A percentile compares a stretch with the other conserved stretches of the same genome.
Evolutionary conservation across 2,113 vertebrate genomes (phyloP).

Genomic region (Dermatemys mawii): DNA sequence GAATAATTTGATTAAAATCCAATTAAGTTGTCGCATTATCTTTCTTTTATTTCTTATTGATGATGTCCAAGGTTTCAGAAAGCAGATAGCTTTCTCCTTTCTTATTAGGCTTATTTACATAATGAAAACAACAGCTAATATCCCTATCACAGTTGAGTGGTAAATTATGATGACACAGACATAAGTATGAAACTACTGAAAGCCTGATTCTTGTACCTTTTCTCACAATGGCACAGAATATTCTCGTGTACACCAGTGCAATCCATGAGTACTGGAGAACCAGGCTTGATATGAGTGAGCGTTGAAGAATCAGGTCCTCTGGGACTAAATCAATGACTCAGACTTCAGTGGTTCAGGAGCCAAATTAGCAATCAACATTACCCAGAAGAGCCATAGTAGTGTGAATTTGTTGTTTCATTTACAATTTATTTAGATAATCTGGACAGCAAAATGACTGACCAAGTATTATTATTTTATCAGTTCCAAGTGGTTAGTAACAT

Average conservation of each 20-base stretch:
- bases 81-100: not conserved
- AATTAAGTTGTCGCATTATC: not conserved
- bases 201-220: not conserved
- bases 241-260: not conserved
- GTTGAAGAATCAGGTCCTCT: not conserved
- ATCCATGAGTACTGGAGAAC: not conserved
- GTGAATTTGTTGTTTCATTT: not conserved
- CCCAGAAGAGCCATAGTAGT: not conserved
- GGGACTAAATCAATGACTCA: not conserved
- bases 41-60: not conserved
- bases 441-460: not conserved
- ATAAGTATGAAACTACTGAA: not conserved
- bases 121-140: not conserved
- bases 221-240: accelerated
- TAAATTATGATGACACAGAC: not conserved
- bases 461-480: not conserved
- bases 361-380: not conserved
- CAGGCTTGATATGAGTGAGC: not conserved
- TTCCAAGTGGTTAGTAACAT: not conserved
- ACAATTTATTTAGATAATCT: not conserved
- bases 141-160: not conserved
- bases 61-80: not conserved
- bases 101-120: not conserved
- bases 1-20: not conserved
- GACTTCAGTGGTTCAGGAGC: not conserved